phyloP scores from a whole-genome alignment of 2,113 vertebrate genomes.

The Eonycteris spelaea region DNA sequence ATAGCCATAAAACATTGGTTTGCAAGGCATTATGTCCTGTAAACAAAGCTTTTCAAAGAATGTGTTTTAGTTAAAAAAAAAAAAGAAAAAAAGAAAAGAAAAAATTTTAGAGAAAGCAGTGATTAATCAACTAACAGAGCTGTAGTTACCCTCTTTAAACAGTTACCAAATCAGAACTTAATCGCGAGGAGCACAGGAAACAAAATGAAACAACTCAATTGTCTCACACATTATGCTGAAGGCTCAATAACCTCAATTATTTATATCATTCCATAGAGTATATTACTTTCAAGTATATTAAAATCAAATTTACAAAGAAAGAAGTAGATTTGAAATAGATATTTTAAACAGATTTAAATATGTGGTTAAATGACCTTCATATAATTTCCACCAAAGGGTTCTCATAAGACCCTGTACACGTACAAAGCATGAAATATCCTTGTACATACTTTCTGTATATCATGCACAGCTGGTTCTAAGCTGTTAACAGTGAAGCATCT shows the following conservation, averaged over 20 bases:
- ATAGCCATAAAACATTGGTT: neutral
- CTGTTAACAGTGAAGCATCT: neutral
- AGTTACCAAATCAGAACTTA: neutral
- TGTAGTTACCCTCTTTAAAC: neutral
- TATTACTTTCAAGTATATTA: neutral
- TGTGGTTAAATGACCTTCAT: neutral
- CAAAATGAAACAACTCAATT: neutral
- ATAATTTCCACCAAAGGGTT: neutral
- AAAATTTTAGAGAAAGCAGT: neutral
- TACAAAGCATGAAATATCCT: neutral
- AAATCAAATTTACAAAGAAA: conserved; percentile 11
- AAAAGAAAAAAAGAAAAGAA: too few relatives aligned
- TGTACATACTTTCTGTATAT: neutral
- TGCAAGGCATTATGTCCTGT: neutral
- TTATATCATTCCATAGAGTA: neutral
- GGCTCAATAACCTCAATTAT: neutral
- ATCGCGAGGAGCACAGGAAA: neutral
- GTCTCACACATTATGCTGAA: neutral
- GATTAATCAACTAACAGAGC: neutral
- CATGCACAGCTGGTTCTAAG: neutral
- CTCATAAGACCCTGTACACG: neutral
- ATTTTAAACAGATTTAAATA: conserved; percentile 10
- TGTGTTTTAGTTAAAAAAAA: neutral
- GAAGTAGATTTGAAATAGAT: neutral
- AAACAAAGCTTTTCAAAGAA: conserved; percentile 18